A percentile compares a stretch with the other conserved stretches of the same genome.
These are phyloP conservation scores for Polyommatus icarus DNA, from an alignment of 2,888 invertebrate genomes.

Conservation along the genomic window DNA sequence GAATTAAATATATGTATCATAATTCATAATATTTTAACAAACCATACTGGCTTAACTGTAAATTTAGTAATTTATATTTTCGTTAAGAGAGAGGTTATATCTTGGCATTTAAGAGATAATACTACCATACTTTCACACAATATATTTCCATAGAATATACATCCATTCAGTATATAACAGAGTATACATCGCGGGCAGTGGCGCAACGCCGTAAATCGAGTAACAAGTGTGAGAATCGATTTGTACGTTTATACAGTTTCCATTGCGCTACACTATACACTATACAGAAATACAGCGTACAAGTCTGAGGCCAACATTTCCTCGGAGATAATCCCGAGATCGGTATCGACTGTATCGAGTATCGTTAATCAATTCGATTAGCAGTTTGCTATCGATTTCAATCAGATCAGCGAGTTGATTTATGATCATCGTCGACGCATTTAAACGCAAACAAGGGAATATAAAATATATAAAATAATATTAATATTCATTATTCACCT, in stretches of 20 bases:
- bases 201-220: slow-evolving; percentile 10
- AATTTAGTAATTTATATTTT: no score
- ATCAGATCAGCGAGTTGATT: background rate
- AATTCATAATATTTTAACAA: no score
- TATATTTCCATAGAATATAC: background rate
- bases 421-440: background rate
- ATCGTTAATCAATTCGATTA: slow-evolving; percentile 9
- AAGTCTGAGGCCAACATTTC: background rate
- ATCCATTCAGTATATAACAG: background rate
- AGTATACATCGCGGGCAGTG: background rate
- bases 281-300: background rate
- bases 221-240: slow-evolving; percentile 29
- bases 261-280: background rate
- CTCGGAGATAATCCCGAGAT: background rate
- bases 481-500: background rate
- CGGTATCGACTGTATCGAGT: background rate
- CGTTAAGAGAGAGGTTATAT: no score
- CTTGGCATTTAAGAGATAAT: no score
- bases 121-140: no score
- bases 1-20: no score
- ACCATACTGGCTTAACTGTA: no score
- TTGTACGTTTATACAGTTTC: background rate
- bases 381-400: slow-evolving; percentile 2
- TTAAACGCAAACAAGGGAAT: background rate
- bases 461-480: background rate